A percentile compares a stretch with the other conserved stretches of the same genome.
Evolutionary conservation across 2,113 vertebrate species (phyloP).

Genomic region (Hyla sarda): DNA sequence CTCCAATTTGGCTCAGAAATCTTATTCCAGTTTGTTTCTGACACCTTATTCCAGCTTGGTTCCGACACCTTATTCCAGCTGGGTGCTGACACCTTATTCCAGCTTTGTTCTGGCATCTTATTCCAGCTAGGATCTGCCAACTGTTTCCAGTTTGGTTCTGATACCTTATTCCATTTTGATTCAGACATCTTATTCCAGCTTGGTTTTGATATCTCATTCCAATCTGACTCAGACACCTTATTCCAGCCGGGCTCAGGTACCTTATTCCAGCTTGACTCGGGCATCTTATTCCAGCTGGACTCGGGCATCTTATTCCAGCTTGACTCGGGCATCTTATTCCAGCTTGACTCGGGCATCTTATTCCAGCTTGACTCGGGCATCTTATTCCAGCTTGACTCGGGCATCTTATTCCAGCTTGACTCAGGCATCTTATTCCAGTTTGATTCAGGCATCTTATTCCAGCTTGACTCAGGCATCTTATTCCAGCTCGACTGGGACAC

Average conservation of each 20-base stretch:
- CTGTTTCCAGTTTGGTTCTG: slow-evolving; percentile 51
- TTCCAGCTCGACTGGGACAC: slow-evolving; percentile 71
- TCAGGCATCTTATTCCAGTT: slow-evolving; percentile 63
- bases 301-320: slow-evolving; percentile 43
- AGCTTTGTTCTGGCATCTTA: slow-evolving; percentile 68
- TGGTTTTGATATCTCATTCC: slow-evolving; percentile 65
- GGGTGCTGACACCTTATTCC: slow-evolving; percentile 60
- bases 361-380: slow-evolving; percentile 49
- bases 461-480: slow-evolving; percentile 68
- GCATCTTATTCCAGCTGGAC: slow-evolving; percentile 40
- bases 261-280: slow-evolving; percentile 45
- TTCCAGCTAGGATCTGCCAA: slow-evolving; percentile 64
- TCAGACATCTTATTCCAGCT: slow-evolving; percentile 72
- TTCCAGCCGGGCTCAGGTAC: slow-evolving; percentile 67
- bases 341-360: slow-evolving; percentile 48
- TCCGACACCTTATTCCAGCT: slow-evolving; percentile 72
- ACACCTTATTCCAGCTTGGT: slow-evolving; percentile 63
- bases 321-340: slow-evolving; percentile 68
- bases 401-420: slow-evolving; percentile 70
- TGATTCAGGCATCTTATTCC: slow-evolving; percentile 60
- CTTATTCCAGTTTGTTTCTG: slow-evolving; percentile 55
- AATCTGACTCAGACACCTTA: not conserved
- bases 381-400: slow-evolving; percentile 67
- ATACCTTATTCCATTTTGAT: slow-evolving; percentile 63
- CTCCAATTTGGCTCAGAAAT: slow-evolving; percentile 32